phyloP scores from a whole-genome alignment of 2,888 invertebrate species.

The Isotomurus palustris region DNA sequence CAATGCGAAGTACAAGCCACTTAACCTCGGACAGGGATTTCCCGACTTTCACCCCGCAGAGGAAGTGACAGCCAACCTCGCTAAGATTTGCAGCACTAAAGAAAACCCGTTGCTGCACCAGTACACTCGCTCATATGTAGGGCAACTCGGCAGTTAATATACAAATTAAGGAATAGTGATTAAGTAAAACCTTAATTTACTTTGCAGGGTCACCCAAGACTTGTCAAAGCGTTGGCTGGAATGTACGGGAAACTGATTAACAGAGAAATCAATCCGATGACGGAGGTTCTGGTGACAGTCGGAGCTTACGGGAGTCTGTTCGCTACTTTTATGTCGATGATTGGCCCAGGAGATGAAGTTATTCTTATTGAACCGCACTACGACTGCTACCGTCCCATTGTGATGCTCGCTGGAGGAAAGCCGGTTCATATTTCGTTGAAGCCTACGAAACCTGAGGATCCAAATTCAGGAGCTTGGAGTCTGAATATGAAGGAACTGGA shows the following conservation, averaged over 20 bases:
- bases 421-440: constrained; percentile 82
- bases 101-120: constrained; percentile 15
- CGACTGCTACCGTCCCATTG: constrained; percentile 97
- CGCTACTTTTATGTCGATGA: constrained; percentile 76
- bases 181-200: constrained; percentile 2
- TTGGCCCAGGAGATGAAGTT: constrained; percentile 68
- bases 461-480: constrained; percentile 74
- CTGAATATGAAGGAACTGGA: constrained; percentile 76
- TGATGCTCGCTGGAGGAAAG: constrained; percentile 76
- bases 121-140: constrained; percentile 22
- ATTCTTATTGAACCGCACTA: constrained; percentile 98
- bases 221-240: constrained; percentile 76
- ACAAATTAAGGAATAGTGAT: background rate
- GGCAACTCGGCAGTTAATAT: background rate
- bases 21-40: constrained; percentile 22
- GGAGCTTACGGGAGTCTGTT: constrained; percentile 92
- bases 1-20: constrained; percentile 16
- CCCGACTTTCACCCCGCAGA: constrained; percentile 22
- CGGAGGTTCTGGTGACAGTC: constrained; percentile 78
- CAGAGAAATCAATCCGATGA: constrained; percentile 70
- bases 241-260: constrained; percentile 75
- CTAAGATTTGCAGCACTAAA: constrained; percentile 7
- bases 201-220: constrained; percentile 82
- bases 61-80: constrained; percentile 13
- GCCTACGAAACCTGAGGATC: constrained; percentile 59